These are phyloP conservation scores for Pseudolaguvia tuberculata DNA, from an alignment of 2,113 vertebrate species.

Conservation along the genomic window DNA sequence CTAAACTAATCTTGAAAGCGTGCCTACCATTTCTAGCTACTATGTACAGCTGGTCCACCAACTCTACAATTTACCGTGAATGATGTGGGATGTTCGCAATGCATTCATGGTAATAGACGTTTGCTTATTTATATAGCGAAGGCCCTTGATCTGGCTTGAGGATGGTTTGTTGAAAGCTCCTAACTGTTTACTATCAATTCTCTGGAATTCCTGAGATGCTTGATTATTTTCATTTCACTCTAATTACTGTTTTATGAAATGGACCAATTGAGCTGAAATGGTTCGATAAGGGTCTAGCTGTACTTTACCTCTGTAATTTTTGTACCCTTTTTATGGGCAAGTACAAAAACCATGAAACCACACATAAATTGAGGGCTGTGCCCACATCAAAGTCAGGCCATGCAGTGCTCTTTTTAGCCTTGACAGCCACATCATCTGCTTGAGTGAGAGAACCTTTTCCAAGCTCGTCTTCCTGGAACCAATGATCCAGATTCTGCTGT, in stretches of 20 bases:
- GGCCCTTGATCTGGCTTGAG: slow-evolving; percentile 47
- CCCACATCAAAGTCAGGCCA: slow-evolving; percentile 61
- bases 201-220: slow-evolving; percentile 58
- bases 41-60: slow-evolving; percentile 55
- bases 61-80: slow-evolving; percentile 45
- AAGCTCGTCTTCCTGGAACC: slow-evolving; percentile 54
- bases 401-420: slow-evolving; percentile 60
- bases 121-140: slow-evolving; percentile 43
- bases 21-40: slow-evolving; percentile 49
- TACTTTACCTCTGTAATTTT: slow-evolving; percentile 67
- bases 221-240: slow-evolving; percentile 60
- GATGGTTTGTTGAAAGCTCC: slow-evolving; percentile 35
- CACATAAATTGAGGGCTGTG: slow-evolving; percentile 47
- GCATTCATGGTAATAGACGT: slow-evolving; percentile 60
- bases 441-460: slow-evolving; percentile 62
- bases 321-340: slow-evolving; percentile 58
- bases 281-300: slow-evolving; percentile 61
- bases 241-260: slow-evolving; percentile 63
- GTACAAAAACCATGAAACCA: slow-evolving; percentile 56
- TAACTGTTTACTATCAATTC: slow-evolving; percentile 29
- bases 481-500: slow-evolving; percentile 45
- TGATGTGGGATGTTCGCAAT: slow-evolving; percentile 52
- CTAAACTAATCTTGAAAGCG: slow-evolving; percentile 3
- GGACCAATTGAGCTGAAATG: slow-evolving; percentile 57
- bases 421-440: slow-evolving; percentile 62